Percentiles rank a stretch among this genome's conserved stretches.
phyloP scores from a whole-genome alignment of 2,888 invertebrate genomes.

The Nebria salina region DNA sequence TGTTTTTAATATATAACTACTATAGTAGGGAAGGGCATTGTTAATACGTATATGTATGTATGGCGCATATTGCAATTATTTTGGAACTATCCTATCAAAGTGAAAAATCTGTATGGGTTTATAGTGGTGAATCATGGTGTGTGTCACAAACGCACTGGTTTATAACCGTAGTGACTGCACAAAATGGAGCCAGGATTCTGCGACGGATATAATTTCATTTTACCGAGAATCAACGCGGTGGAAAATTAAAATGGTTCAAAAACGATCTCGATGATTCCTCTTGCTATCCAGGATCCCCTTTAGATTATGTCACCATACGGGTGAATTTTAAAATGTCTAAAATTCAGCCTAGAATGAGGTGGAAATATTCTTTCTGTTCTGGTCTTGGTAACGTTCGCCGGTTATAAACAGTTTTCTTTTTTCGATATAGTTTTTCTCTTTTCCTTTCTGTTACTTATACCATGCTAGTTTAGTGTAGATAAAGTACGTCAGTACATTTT shows the following conservation, averaged over 20 bases:
- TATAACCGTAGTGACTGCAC: neutral
- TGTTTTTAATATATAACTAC: no score
- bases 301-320: slow-evolving; percentile 31
- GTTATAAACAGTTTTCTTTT: slow-evolving; percentile 29
- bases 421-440: slow-evolving; percentile 12
- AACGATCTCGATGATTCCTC: slow-evolving; percentile 41
- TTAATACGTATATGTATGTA: neutral
- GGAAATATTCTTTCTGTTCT: slow-evolving; percentile 20
- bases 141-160: neutral
- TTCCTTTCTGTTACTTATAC: slow-evolving; percentile 7
- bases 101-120: neutral
- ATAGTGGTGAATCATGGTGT: neutral
- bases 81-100: neutral
- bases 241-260: slow-evolving; percentile 47
- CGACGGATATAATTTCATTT: slow-evolving; percentile 43
- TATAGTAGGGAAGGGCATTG: neutral
- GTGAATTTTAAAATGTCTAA: slow-evolving; percentile 7
- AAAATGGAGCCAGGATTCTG: slow-evolving; percentile 4
- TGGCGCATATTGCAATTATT: neutral
- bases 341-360: slow-evolving; percentile 40
- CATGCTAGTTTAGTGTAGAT: neutral
- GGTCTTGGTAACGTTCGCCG: slow-evolving; percentile 1
- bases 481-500: slow-evolving; percentile 12
- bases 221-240: slow-evolving; percentile 39
- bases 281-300: slow-evolving; percentile 29